These are phyloP conservation scores for Canis aureus DNA, from an alignment of 2,113 vertebrate species.

Conservation along the genomic window DNA sequence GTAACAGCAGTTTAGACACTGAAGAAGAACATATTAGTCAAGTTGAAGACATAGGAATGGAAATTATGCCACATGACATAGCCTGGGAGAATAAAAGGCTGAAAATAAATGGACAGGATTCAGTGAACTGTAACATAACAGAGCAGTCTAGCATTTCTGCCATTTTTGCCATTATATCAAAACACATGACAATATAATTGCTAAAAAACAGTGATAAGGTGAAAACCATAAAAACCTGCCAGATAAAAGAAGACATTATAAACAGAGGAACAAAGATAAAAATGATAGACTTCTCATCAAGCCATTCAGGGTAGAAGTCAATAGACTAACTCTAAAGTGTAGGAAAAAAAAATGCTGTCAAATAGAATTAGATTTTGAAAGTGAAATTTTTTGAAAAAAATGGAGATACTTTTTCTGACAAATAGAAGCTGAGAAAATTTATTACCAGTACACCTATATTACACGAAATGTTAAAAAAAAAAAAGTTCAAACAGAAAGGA, in stretches of 20 bases:
- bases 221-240: neutral
- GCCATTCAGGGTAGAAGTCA: neutral
- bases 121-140: neutral
- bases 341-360: neutral
- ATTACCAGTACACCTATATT: neutral
- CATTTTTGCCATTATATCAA: neutral
- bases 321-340: neutral
- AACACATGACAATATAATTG: neutral
- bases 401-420: neutral
- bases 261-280: neutral
- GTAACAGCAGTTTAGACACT: neutral
- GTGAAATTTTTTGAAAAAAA: neutral
- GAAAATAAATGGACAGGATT: neutral
- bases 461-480: neutral
- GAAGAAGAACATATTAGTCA: slow-evolving; percentile 10
- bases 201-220: neutral
- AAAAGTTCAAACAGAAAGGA: neutral
- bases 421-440: neutral
- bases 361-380: neutral
- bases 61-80: neutral
- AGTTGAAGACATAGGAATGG: neutral
- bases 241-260: neutral
- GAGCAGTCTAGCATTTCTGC: neutral
- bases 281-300: neutral
- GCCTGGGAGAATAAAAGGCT: neutral